Conservation (phyloP, 2,888 invertebrate species). For the Dasypolia templi region DNA sequence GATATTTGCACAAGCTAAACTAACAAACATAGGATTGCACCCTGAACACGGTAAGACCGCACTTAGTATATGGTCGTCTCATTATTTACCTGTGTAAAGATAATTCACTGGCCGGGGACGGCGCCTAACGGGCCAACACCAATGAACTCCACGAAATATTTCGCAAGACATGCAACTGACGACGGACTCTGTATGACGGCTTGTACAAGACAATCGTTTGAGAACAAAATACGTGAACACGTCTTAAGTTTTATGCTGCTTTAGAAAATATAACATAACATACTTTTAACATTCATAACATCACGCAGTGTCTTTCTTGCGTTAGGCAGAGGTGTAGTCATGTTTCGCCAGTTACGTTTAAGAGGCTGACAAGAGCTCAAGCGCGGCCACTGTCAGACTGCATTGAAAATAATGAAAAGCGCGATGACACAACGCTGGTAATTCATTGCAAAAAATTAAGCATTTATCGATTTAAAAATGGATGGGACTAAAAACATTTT, state of each 20-base stretch:
- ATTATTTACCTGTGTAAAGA: slow-evolving; percentile 29
- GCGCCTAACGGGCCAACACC: slow-evolving; percentile 27
- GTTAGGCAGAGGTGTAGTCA: background rate
- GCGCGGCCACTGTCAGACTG: no score
- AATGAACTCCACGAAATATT: slow-evolving; percentile 56
- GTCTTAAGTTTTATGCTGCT: slow-evolving; percentile 30
- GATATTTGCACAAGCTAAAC: background rate
- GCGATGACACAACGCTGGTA: no score
- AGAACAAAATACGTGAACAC: slow-evolving; percentile 7
- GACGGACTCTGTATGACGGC: slow-evolving; percentile 37
- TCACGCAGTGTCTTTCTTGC: background rate
- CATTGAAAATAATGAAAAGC: no score
- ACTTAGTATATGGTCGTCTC: slow-evolving; percentile 5
- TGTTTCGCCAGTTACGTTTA: background rate
- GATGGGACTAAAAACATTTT: no score
- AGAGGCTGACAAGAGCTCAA: no score
- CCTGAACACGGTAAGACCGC: background rate
- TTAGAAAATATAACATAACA: background rate
- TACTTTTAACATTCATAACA: background rate
- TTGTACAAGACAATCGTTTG: slow-evolving; percentile 37
- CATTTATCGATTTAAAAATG: no score
- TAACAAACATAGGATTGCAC: background rate
- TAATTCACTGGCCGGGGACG: slow-evolving; percentile 38
- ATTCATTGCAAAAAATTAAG: no score
- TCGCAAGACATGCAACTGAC: slow-evolving; percentile 30